Conservation (phyloP, 1,140 invertebrate species). For the Tyrophagus putrescentiae region DNA sequence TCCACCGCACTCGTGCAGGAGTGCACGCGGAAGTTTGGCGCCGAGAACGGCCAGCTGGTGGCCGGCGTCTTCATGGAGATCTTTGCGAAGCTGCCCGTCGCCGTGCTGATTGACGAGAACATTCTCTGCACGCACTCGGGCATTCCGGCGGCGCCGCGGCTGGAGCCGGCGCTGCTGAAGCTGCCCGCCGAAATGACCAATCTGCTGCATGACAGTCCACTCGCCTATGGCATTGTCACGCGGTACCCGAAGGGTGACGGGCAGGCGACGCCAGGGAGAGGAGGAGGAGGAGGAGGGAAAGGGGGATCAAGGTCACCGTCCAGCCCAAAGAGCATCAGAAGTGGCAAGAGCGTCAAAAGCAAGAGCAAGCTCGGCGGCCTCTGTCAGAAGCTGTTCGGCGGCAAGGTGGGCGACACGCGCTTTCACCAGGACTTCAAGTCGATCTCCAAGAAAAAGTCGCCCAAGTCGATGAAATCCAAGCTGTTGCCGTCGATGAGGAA, state of each 20-base stretch:
- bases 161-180: background rate
- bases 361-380: background rate
- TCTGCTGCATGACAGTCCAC: background rate
- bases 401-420: no score
- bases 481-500: no score
- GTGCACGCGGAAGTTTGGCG: background rate
- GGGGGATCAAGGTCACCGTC: background rate
- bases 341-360: slow-evolving; percentile 2
- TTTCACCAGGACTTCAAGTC: no score
- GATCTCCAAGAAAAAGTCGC: no score
- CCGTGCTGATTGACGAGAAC: slow-evolving; percentile 51
- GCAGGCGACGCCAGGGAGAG: background rate
- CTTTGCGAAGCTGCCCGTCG: slow-evolving; percentile 52
- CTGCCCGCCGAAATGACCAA: background rate
- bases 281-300: background rate
- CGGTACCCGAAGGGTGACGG: background rate
- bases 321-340: background rate
- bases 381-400: no score
- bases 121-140: slow-evolving; percentile 58
- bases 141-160: slow-evolving; percentile 44
- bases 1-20: background rate
- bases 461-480: no score
- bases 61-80: slow-evolving; percentile 53
- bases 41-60: slow-evolving; percentile 38
- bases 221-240: background rate